These are phyloP conservation scores for Limnodromus scolopaceus DNA, from an alignment of 2,797 vertebrate genomes.

Conservation along the genomic window DNA sequence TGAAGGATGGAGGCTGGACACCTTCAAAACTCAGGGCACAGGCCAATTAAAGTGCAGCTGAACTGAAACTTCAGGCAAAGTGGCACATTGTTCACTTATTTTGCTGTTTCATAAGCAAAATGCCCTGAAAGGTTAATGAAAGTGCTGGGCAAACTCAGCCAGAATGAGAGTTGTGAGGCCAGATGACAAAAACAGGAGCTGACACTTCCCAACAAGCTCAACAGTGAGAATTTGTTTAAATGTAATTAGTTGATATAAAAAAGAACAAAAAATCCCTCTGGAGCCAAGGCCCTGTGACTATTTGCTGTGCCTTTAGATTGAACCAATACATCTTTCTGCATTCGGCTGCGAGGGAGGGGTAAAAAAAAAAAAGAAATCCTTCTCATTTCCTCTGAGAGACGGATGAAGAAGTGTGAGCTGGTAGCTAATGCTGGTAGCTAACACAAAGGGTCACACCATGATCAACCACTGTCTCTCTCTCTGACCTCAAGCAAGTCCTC, in stretches of 20 bases:
- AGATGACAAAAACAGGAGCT: background rate
- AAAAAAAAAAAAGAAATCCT: background rate
- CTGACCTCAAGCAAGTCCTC: background rate
- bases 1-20: background rate
- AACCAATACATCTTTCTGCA: background rate
- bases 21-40: background rate
- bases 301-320: background rate
- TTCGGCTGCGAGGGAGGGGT: background rate
- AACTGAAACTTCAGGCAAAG: background rate
- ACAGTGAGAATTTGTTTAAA: constrained; percentile 38
- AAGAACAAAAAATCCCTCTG: background rate
- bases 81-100: background rate
- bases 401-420: background rate
- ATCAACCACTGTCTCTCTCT: background rate
- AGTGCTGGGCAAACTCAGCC: background rate
- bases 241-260: background rate
- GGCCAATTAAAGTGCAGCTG: background rate
- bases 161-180: background rate
- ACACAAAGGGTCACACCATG: fast-evolving
- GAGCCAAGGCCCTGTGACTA: background rate
- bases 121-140: background rate
- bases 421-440: background rate
- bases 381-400: background rate
- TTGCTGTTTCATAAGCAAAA: background rate
- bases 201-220: constrained; percentile 22